These are phyloP conservation scores for Bufo gargarizans DNA, from an alignment of 2,113 vertebrate genomes.

Conservation along the genomic window DNA sequence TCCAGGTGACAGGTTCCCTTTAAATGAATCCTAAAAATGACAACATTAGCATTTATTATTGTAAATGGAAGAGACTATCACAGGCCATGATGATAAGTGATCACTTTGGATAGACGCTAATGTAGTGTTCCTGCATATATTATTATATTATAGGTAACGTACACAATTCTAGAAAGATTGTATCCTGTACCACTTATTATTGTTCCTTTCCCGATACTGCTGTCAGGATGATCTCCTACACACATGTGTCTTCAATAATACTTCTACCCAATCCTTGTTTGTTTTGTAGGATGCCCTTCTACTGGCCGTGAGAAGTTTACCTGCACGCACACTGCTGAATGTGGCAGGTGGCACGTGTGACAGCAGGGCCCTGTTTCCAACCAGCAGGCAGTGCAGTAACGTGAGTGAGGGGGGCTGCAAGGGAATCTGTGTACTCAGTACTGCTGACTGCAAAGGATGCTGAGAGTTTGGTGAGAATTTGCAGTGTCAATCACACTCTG, in stretches of 20 bases:
- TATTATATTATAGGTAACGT: background rate
- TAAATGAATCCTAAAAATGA: no score
- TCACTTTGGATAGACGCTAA: background rate
- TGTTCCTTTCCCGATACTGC: background rate
- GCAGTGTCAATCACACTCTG: slow-evolving; percentile 28
- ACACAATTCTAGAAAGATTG: no score
- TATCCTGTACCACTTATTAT: no score
- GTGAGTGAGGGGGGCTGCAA: slow-evolving; percentile 71
- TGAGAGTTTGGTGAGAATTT: slow-evolving; percentile 50
- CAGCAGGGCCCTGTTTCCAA: slow-evolving; percentile 80
- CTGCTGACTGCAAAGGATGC: slow-evolving; percentile 52
- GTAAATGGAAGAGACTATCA: background rate
- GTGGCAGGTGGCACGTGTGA: slow-evolving; percentile 76
- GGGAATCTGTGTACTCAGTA: slow-evolving; percentile 50
- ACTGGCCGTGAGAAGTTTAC: slow-evolving; percentile 91
- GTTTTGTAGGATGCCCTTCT: slow-evolving; percentile 83
- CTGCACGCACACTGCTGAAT: slow-evolving; percentile 84
- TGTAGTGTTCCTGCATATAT: background rate
- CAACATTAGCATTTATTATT: background rate
- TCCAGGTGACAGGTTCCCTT: no score
- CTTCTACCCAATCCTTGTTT: background rate
- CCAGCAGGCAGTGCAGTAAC: slow-evolving; percentile 86
- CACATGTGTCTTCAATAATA: background rate
- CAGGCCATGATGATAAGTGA: background rate
- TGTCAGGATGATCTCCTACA: background rate